Evolutionary conservation across 2,797 vertebrate species (phyloP).

Genomic region (Silurus aristotelis): DNA sequence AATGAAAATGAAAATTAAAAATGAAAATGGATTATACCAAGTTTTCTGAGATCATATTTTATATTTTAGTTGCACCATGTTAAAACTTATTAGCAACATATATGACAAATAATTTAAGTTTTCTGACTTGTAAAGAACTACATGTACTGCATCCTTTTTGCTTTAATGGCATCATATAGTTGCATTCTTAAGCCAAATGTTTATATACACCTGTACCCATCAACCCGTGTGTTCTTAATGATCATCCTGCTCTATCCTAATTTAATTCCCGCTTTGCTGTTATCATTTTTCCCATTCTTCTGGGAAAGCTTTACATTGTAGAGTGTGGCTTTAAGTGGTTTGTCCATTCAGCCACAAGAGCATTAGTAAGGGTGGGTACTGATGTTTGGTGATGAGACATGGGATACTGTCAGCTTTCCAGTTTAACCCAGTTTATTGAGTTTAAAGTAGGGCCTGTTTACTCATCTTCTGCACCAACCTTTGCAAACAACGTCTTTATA

Average conservation of each 20-base stretch:
- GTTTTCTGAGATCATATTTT: not conserved
- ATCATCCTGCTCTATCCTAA: no score
- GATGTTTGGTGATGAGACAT: no score
- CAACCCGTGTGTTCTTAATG: no score
- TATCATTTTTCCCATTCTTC: no score
- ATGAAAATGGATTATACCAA: not conserved
- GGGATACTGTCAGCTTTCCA: not conserved
- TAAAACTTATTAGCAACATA: not conserved
- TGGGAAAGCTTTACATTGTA: no score
- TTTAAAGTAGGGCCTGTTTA: no score
- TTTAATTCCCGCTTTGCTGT: no score
- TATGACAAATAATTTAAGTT: not conserved
- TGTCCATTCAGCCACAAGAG: no score
- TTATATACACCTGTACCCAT: not conserved
- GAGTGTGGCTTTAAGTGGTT: no score
- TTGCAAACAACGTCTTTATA: not conserved
- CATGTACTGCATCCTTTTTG: not conserved
- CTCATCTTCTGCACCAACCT: not conserved
- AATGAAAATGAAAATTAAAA: not conserved
- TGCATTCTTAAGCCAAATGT: not conserved
- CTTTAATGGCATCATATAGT: not conserved
- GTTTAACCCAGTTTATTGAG: not conserved
- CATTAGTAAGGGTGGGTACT: no score
- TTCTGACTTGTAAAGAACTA: not conserved
- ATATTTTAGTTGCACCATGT: not conserved